Evolutionary conservation across 2,888 invertebrate genomes (phyloP).

Genomic region (Cataglyphis albicans): DNA sequence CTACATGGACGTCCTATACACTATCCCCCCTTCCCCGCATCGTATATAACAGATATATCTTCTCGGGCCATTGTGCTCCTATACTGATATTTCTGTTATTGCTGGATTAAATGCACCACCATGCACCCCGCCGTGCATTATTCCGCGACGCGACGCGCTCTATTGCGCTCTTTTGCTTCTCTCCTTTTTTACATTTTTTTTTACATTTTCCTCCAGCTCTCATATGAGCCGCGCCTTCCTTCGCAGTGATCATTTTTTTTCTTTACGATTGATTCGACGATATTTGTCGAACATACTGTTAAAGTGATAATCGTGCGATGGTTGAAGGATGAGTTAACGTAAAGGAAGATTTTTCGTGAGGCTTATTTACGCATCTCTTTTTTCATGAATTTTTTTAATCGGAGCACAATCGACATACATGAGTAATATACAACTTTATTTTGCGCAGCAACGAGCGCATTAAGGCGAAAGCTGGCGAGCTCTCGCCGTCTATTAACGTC

Average conservation of each 20-base stretch:
- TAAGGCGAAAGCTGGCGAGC: conserved; percentile 23
- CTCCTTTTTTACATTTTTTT: neutral
- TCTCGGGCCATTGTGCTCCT: conserved; percentile 77
- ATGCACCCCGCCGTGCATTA: conserved; percentile 77
- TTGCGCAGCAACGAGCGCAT: neutral
- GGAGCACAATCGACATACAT: neutral
- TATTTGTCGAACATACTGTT: conserved; percentile 13
- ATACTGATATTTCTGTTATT: conserved; percentile 82
- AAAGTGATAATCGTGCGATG: neutral
- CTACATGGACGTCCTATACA: conserved; percentile 58
- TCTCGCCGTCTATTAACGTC: conserved; percentile 67
- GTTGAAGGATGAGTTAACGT: neutral
- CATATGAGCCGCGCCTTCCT: neutral
- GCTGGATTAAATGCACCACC: conserved; percentile 79
- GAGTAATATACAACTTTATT: conserved; percentile 22
- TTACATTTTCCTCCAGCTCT: neutral
- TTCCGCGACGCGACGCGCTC: conserved; percentile 63
- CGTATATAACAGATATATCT: conserved; percentile 77
- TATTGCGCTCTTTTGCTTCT: conserved; percentile 42
- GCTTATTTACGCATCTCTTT: neutral
- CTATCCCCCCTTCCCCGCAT: conserved; percentile 27
- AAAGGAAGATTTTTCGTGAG: neutral
- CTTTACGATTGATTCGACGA: conserved; percentile 5
- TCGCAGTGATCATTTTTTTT: neutral
- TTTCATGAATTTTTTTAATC: neutral